phyloP scores from a whole-genome alignment of 2,888 invertebrate genomes.

The Melieria crassipennis region DNA sequence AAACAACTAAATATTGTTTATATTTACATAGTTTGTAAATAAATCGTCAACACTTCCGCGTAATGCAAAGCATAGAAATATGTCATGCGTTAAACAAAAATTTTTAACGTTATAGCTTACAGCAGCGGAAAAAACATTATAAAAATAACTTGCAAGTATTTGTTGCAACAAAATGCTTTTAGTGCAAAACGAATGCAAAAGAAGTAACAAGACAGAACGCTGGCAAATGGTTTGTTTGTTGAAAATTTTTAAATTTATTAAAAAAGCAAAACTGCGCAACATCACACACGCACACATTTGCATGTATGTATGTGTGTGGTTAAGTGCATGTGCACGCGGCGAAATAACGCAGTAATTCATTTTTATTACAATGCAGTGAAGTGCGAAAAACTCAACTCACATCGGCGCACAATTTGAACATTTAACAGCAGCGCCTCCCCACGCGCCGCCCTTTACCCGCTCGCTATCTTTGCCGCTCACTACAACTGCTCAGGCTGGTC shows the following conservation, averaged over 20 bases:
- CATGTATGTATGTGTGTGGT: background rate
- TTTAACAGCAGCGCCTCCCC: no score
- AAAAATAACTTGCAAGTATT: background rate
- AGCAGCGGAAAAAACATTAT: background rate
- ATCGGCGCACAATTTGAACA: no score
- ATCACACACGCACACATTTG: background rate
- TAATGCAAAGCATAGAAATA: no score
- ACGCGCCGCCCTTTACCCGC: no score
- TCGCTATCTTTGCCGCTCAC: no score
- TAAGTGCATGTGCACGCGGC: constrained; percentile 4
- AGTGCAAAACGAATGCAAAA: background rate
- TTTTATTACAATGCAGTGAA: constrained; percentile 36
- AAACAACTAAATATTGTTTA: no score
- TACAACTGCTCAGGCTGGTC: no score
- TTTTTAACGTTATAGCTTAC: background rate
- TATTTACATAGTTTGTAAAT: no score
- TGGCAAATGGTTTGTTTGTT: background rate
- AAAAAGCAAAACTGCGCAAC: background rate
- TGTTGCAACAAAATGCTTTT: background rate
- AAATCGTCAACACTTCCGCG: no score
- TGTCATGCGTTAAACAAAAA: no score
- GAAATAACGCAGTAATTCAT: constrained; percentile 34
- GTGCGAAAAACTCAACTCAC: constrained; percentile 17
- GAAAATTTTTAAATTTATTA: background rate
- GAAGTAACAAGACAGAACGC: background rate